A percentile compares a stretch with the other conserved stretches of the same genome.
Evolutionary conservation across 2,797 vertebrate species (phyloP).

Genomic region (Triplophysa bombifrons): DNA sequence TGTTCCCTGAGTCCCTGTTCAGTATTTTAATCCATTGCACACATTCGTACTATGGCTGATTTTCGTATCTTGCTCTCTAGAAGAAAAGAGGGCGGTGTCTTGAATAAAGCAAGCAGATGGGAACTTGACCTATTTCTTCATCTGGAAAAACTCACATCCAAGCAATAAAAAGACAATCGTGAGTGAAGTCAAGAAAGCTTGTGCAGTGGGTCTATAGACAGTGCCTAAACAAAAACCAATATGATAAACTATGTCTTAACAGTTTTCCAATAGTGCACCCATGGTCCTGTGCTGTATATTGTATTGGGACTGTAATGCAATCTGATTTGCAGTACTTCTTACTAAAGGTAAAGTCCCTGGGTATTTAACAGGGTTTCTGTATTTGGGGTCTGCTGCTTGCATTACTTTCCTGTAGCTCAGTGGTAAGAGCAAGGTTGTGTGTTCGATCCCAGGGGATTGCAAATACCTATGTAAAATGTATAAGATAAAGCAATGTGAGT

Average conservation of each 20-base stretch:
- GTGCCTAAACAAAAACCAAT: slow-evolving; percentile 19
- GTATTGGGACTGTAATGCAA: slow-evolving; percentile 7
- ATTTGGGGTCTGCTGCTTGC: neutral
- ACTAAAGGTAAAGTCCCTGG: too few relatives aligned
- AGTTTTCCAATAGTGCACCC: slow-evolving; percentile 1
- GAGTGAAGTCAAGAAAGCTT: slow-evolving; percentile 32
- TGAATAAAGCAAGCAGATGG: slow-evolving; percentile 72
- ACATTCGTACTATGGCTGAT: slow-evolving; percentile 7
- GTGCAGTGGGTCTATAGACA: slow-evolving; percentile 7
- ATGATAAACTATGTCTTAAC: neutral
- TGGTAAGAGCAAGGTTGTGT: too few relatives aligned
- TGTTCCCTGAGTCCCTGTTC: neutral
- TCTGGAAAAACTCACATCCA: slow-evolving; percentile 61
- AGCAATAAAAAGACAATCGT: slow-evolving; percentile 38
- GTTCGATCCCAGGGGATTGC: too few relatives aligned
- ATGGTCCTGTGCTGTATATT: neutral
- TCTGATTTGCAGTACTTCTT: neutral
- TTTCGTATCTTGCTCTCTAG: slow-evolving; percentile 23
- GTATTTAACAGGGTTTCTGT: neutral
- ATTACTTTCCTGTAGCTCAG: too few relatives aligned
- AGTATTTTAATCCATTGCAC: slow-evolving; percentile 16
- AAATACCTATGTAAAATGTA: too few relatives aligned
- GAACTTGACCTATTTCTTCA: slow-evolving; percentile 72
- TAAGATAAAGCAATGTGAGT: too few relatives aligned
- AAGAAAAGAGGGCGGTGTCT: slow-evolving; percentile 52